Percentiles rank a stretch among this genome's conserved stretches.
Evolutionary conservation across 1,140 invertebrate genomes (phyloP).

Genomic region (Neotoxoptera formosana): DNA sequence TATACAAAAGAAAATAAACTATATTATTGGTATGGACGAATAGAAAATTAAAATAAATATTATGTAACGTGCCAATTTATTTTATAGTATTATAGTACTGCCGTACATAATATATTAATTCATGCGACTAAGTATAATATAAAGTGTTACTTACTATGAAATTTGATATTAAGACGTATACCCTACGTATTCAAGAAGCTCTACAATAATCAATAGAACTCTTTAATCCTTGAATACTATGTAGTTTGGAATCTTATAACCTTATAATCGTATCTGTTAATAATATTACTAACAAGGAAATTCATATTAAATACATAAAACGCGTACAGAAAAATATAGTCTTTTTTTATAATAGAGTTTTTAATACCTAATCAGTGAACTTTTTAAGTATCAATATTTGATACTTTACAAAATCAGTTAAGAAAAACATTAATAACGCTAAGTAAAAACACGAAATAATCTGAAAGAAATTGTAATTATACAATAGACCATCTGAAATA

Average conservation of each 20-base stretch:
- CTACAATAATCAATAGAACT: constrained; percentile 2
- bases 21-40: background rate
- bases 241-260: background rate
- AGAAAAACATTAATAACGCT: too few species aligned
- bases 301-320: background rate
- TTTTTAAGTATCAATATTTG: too few species aligned
- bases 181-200: constrained; percentile 31
- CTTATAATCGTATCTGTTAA: background rate
- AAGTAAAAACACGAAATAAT: too few species aligned
- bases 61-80: background rate
- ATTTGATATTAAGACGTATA: background rate
- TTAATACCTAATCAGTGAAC: too few species aligned
- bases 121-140: background rate
- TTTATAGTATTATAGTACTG: background rate
- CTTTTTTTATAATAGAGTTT: too few species aligned
- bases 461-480: too few species aligned
- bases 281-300: background rate
- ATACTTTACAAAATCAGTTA: too few species aligned
- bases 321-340: too few species aligned
- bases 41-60: background rate
- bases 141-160: constrained; percentile 11
- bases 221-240: background rate
- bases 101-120: background rate
- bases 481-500: too few species aligned
- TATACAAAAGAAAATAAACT: background rate